These are phyloP conservation scores for Polyommatus icarus DNA, from an alignment of 2,888 invertebrate species.

Conservation along the genomic window DNA sequence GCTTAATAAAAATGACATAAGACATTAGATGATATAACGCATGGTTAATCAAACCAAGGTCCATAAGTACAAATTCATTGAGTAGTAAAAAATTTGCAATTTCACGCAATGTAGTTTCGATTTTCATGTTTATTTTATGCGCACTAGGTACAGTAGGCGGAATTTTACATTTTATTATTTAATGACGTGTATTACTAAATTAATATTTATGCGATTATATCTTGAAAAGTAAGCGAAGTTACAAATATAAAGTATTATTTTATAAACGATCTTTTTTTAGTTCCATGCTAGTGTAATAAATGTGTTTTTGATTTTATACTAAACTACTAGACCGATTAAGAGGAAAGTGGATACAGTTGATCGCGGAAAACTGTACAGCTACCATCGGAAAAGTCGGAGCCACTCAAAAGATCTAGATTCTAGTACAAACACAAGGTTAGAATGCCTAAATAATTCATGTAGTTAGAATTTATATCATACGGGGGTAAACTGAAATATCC, in stretches of 20 bases:
- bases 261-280: no score
- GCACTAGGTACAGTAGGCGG: background rate
- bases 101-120: background rate
- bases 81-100: background rate
- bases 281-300: no score
- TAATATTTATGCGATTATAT: background rate
- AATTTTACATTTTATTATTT: background rate
- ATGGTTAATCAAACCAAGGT: background rate
- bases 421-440: no score
- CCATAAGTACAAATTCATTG: background rate
- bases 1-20: conserved; percentile 12
- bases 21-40: background rate
- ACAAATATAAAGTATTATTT: background rate
- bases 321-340: no score
- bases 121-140: background rate
- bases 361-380: no score
- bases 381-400: no score
- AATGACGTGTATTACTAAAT: background rate
- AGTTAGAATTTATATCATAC: background rate
- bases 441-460: background rate
- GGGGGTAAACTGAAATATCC: background rate
- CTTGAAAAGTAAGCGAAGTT: background rate
- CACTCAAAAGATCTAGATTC: no score
- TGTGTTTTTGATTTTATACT: no score
- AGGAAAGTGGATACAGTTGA: no score